Evolutionary conservation across 2,113 vertebrate species (phyloP), one percentile per base, ranked within the genome.

Genomic region (Grus americana): DNA sequence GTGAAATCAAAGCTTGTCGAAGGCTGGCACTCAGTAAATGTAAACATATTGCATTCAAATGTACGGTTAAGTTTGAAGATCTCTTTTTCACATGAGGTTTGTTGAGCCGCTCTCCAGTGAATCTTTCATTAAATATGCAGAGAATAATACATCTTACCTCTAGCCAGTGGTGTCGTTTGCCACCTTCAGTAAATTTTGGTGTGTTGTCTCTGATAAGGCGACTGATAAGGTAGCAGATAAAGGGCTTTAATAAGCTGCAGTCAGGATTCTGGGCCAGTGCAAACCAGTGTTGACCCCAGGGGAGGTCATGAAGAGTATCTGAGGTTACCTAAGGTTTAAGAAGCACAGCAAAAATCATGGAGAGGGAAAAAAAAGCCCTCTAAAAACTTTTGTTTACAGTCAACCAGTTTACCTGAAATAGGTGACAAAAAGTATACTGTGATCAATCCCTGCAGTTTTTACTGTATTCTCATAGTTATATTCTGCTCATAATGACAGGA

Each of bases 241-340:
- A 96, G 66, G 68, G n/a, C 18, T 85, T 93, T 79, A 78, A 91
- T 61, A 90, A 92, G 27, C 30, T 86, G 54, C 57, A 61, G 42
- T 72, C 70, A 65, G 44, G 32, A 83, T 93, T 87, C 68, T 79
- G 52, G 70, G 70, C 76, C 76, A 58, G 40, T 34, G 54, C 24
- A 42, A 91, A 54, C 42, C 49, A 79, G 36, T 8, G 27, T 21
- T 82, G 76, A 89, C 74, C 54, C 50, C 62, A 46, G 44, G 27
- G 30, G 40, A 88, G 70, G 92, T 87, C 86, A 72, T 4, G 19
- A 84, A 94, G 12, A 79, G 70, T 79, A 27, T 75, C 36, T 71
- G 66, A 75, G 84, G 46, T 94, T 91, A 91, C 32, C 34, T 76
- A 57, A 93, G 70, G 49, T 85, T 79, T 95, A 84, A 80, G 54